phyloP scores from a whole-genome alignment of 2,888 invertebrate species.

The Oegoconia quadripuncta region DNA sequence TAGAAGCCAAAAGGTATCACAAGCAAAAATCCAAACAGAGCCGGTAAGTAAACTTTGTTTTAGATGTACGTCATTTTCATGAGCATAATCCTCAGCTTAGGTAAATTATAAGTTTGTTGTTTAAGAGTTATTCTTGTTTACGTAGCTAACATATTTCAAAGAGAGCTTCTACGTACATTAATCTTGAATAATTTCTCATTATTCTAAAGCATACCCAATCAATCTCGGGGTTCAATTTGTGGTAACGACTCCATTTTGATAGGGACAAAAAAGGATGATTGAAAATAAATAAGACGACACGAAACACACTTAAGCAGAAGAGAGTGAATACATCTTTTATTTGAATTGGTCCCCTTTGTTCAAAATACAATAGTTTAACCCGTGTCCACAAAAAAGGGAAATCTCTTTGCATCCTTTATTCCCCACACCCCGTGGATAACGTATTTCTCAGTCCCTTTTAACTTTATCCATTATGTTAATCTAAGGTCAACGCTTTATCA shows the following conservation, averaged over 20 bases:
- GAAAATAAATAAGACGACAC: slow-evolving; percentile 14
- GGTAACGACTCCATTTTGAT: not conserved
- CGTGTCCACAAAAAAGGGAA: slow-evolving; percentile 48
- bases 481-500: slow-evolving; percentile 58
- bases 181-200: not conserved
- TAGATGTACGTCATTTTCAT: too few species aligned
- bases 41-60: too few species aligned
- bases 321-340: slow-evolving; percentile 30
- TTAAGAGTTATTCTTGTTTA: too few species aligned
- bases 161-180: too few species aligned
- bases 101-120: too few species aligned
- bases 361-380: slow-evolving; percentile 58
- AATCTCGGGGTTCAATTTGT: not conserved
- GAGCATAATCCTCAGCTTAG: too few species aligned
- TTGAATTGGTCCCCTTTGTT: slow-evolving; percentile 47
- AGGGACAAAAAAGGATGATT: slow-evolving; percentile 6
- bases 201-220: not conserved
- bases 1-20: too few species aligned
- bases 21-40: too few species aligned
- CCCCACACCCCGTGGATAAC: slow-evolving; percentile 46
- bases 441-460: slow-evolving; percentile 57
- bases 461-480: slow-evolving; percentile 66
- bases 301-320: slow-evolving; percentile 17
- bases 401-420: slow-evolving; percentile 55
- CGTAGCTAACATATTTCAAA: too few species aligned